Evolutionary conservation across 2,113 vertebrate genomes (phyloP).

Genomic region (Strix uralensis): DNA sequence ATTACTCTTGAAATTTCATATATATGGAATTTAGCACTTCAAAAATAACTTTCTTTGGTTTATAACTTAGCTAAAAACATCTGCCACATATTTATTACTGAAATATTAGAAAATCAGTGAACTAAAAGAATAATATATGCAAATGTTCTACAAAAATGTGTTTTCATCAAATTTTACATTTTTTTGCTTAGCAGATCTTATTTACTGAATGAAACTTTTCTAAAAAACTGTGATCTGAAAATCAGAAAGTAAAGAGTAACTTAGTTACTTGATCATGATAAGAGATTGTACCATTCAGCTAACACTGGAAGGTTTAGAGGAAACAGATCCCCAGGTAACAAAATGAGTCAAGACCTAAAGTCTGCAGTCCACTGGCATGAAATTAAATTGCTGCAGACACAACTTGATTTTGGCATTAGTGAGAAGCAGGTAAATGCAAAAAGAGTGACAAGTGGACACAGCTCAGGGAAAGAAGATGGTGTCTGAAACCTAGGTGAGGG

Average conservation of each 20-base stretch:
- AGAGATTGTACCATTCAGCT: not conserved
- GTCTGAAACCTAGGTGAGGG: not conserved
- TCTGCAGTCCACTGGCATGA: not conserved
- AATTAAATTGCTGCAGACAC: not conserved
- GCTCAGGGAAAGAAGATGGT: not conserved
- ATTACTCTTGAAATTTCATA: slow-evolving; percentile 45
- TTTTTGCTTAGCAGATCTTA: not conserved
- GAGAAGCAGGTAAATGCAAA: not conserved
- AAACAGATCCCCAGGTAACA: not conserved
- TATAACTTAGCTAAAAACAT: not conserved
- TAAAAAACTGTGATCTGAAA: not conserved
- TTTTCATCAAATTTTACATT: not conserved
- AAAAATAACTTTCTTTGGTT: slow-evolving; percentile 44
- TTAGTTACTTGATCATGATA: not conserved
- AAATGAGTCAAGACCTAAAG: not conserved
- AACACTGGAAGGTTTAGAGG: not conserved
- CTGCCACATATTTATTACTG: slow-evolving; percentile 28
- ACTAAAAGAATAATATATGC: slow-evolving; percentile 43
- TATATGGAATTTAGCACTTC: slow-evolving; percentile 15
- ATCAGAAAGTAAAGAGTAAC: not conserved
- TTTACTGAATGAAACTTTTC: not conserved
- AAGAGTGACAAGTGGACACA: not conserved
- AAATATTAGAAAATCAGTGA: slow-evolving; percentile 47
- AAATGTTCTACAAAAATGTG: not conserved
- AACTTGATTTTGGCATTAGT: not conserved